Evolutionary conservation across 1,140 invertebrate species (phyloP), one percentile per base, ranked within the genome.

Genomic region (Schmidtea mediterranea): DNA sequence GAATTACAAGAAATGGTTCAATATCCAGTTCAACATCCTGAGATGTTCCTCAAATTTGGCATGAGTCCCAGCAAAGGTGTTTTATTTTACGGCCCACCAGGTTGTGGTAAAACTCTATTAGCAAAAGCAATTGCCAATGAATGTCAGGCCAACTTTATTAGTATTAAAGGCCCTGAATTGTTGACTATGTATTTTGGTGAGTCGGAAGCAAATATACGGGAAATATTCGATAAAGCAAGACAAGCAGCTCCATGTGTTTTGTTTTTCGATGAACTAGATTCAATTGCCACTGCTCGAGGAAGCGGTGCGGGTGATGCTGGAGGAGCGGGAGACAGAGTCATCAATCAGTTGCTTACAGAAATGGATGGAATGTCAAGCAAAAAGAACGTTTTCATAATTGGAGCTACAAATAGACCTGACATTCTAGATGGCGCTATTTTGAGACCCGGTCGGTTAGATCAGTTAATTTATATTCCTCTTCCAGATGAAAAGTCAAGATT

Each of bases 121-220:
- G 92, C 92, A 45, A 98, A 98, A 70, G 92, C 92, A 5, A 98
- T 98, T 58, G 92, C 92, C 39, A 97, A 97, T 65, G 92, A 98
- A 68, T 98, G 92, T 59, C 90, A n/a, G 37, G 78, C 92, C 10
- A 92, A 98, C 66, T 98, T 98, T 62, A 98, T 98, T 58, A 92
- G 84, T 0, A 87, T 98, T 52, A 98, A 98, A 66, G 90, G 90
- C 3, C 92, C 92, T 0, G 92, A 98, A 68, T 70, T 98, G 47
- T 72, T 98, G 36, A 97, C 92, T 36, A 98, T 98, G 92, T 98
- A 90, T 90, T 98, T 98, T 67, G 92, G 92, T 68, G 92, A 98
- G 70, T 95, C 87, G 41, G 92, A 98, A 70, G 89, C 92, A 40
- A 98, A 98, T 64, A 92, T 98, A 50, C 71, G 92, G 59, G 90